phyloP scores from a whole-genome alignment of 1,140 invertebrate species.

The Bombus affinis region DNA sequence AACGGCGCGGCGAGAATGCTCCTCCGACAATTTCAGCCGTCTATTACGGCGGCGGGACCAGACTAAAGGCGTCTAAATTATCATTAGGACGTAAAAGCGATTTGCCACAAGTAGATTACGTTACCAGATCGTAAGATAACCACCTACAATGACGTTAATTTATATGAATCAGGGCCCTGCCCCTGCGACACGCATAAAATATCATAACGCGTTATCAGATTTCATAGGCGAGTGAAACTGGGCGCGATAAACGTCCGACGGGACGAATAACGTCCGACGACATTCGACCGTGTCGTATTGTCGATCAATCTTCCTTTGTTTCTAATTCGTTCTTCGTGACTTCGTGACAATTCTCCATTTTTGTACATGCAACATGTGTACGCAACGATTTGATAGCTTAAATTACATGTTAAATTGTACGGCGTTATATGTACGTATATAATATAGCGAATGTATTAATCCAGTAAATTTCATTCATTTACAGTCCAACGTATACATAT shows the following conservation, averaged over 20 bases:
- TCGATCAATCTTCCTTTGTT: not conserved
- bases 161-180: constrained; percentile 33
- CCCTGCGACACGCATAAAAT: constrained; percentile 46
- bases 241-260: constrained; percentile 41
- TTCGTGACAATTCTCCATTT: not conserved
- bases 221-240: constrained; percentile 35
- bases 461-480: not conserved
- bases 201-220: constrained; percentile 55
- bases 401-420: not conserved
- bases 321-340: not conserved
- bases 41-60: not conserved
- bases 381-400: not conserved
- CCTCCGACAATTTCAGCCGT: not conserved
- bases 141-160: constrained; percentile 52
- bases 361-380: not conserved
- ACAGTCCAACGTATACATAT: not conserved
- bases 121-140: constrained; percentile 52
- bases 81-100: constrained; percentile 50
- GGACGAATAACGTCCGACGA: constrained; percentile 22
- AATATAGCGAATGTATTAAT: not conserved
- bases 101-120: constrained; percentile 54
- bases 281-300: not conserved
- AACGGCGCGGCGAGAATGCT: not conserved
- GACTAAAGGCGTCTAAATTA: constrained; percentile 35
- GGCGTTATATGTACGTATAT: not conserved